phyloP scores from a whole-genome alignment of 2,113 vertebrate genomes.

The Ursus arctos region DNA sequence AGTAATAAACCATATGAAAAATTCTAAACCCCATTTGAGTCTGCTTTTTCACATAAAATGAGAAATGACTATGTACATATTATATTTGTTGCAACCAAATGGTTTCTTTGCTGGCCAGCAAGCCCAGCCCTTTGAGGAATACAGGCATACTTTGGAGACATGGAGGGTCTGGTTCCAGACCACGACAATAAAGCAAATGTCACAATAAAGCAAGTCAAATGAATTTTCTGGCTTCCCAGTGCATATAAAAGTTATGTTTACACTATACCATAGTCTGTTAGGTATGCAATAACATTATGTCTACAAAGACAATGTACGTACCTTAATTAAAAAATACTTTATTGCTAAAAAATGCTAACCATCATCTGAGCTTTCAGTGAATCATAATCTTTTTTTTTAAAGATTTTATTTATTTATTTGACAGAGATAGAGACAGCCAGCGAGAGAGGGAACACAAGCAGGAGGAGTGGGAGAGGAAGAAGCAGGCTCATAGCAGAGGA shows the following conservation, averaged over 20 bases:
- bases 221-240: background rate
- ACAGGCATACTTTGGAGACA: background rate
- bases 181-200: background rate
- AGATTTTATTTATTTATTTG: too few species aligned
- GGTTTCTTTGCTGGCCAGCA: background rate
- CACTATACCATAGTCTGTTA: background rate
- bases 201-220: background rate
- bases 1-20: slow-evolving; percentile 51
- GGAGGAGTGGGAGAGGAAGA: too few species aligned
- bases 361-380: background rate
- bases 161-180: background rate
- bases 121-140: background rate
- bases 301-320: background rate
- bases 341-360: background rate
- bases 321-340: background rate
- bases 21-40: slow-evolving; percentile 37
- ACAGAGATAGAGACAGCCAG: too few species aligned
- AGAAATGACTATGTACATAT: background rate
- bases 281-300: background rate
- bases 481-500: too few species aligned
- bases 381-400: too few species aligned
- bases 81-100: slow-evolving; percentile 54
- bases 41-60: slow-evolving; percentile 57
- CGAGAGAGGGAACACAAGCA: too few species aligned
- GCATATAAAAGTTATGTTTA: background rate